A percentile compares a stretch with the other conserved stretches of the same genome.
These are phyloP conservation scores for Dendrolimus punctatus DNA, from an alignment of 1,140 invertebrate genomes.

Conservation along the genomic window DNA sequence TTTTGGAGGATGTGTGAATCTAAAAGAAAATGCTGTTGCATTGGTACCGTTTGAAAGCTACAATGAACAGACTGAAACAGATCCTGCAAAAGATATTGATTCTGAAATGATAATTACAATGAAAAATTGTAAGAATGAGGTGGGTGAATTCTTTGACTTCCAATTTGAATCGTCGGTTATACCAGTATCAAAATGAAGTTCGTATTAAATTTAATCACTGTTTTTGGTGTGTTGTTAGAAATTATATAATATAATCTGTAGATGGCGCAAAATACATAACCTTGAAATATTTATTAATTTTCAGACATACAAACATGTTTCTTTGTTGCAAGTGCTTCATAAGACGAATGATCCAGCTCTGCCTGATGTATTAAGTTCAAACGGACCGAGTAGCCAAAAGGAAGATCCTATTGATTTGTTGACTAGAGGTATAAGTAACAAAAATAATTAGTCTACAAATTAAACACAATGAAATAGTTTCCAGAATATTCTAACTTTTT, in stretches of 20 bases:
- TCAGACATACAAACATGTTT: constrained; percentile 47
- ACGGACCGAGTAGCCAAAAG: constrained; percentile 17
- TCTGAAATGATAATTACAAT: constrained; percentile 63
- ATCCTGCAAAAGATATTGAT: constrained; percentile 26
- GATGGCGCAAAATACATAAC: no score
- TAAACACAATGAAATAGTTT: no score
- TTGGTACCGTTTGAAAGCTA: constrained; percentile 23
- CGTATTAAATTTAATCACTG: no score
- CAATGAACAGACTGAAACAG: constrained; percentile 15
- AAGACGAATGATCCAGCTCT: constrained; percentile 37
- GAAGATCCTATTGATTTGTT: constrained; percentile 48
- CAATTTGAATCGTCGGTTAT: no score
- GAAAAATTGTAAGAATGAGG: constrained; percentile 52
- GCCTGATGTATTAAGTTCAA: constrained; percentile 11
- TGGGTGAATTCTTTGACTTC: constrained; percentile 12
- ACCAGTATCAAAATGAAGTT: no score
- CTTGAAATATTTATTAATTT: constrained; percentile 13
- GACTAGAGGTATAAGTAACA: constrained; percentile 36
- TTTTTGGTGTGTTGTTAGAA: no score
- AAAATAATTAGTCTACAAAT: background rate
- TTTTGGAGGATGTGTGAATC: background rate
- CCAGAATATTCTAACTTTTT: background rate
- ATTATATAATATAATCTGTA: no score
- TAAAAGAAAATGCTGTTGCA: constrained; percentile 4
- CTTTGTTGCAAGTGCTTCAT: constrained; percentile 54